Percentiles rank a stretch among this genome's conserved stretches.
Conservation (phyloP, 2,888 invertebrate species). For the Caenorhabditis sp. region DNA sequence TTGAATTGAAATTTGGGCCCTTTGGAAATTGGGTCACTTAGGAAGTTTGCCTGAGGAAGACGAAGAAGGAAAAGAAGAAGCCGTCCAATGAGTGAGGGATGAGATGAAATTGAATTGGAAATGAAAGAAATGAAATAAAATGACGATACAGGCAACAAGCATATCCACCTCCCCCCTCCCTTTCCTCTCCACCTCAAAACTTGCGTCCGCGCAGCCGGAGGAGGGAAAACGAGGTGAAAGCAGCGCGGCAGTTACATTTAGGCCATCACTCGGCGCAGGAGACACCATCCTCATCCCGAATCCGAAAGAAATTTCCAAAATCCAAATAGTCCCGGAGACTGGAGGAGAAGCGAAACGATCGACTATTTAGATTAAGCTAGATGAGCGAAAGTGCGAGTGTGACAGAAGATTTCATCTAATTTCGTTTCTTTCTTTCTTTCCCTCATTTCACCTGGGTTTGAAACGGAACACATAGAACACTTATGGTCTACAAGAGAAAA, state of each 20-base stretch:
- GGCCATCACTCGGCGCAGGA: conserved; percentile 35
- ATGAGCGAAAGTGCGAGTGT: conserved; percentile 10
- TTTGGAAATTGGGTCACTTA: conserved; percentile 37
- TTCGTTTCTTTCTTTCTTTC: background rate
- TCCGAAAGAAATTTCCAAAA: no score
- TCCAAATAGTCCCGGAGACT: conserved; percentile 36
- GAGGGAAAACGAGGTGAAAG: conserved; percentile 21
- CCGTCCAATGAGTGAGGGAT: conserved; percentile 39
- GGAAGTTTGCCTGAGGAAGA: conserved; percentile 15
- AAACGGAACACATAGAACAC: no score
- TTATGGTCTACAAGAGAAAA: no score
- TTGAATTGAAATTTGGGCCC: conserved; percentile 23
- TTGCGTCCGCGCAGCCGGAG: conserved; percentile 20
- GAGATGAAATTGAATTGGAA: no score
- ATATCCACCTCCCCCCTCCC: conserved; percentile 32
- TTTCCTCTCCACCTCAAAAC: no score
- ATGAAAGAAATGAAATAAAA: conserved; percentile 44
- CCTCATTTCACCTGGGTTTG: background rate
- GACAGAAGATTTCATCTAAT: conserved; percentile 39
- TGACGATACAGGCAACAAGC: conserved; percentile 57
- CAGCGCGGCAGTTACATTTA: conserved; percentile 54
- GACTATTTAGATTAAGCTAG: conserved; percentile 55
- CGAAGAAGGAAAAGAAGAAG: no score
- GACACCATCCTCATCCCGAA: conserved; percentile 36
- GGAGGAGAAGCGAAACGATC: conserved; percentile 42